Conservation (phyloP, 2,888 invertebrate genomes). For the Andrena haemorrhoa region DNA sequence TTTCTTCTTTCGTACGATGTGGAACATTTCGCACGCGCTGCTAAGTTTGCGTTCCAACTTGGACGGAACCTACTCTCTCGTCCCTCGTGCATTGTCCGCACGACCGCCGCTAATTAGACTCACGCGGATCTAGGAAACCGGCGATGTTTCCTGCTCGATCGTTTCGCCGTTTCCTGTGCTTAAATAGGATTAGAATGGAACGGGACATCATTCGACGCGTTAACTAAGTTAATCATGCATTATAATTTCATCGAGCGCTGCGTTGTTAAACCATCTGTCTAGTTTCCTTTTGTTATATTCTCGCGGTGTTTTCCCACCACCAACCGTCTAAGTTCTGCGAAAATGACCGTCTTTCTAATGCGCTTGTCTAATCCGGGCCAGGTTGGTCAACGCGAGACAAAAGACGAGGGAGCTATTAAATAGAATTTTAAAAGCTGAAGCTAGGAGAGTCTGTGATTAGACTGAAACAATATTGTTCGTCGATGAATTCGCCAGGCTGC, state of each 20-base stretch:
- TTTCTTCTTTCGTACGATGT: constrained; percentile 16
- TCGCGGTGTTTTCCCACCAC: constrained; percentile 8
- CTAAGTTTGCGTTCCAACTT: constrained; percentile 5
- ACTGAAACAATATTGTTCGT: too few relatives aligned
- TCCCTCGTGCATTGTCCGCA: constrained; percentile 15
- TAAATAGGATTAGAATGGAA: constrained; percentile 44
- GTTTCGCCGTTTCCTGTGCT: constrained; percentile 43
- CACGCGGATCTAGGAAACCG: constrained; percentile 6
- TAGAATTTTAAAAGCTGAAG: too few relatives aligned
- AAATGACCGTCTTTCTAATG: constrained; percentile 19
- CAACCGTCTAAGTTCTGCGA: constrained; percentile 22
- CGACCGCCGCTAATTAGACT: background rate
- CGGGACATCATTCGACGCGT: constrained; percentile 24
- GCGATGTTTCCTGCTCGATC: constrained; percentile 23
- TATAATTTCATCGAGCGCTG: constrained; percentile 41
- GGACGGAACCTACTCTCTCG: constrained; percentile 7
- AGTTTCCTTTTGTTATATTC: constrained; percentile 14
- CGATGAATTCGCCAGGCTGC: too few relatives aligned
- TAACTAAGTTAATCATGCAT: constrained; percentile 21
- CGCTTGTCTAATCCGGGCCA: background rate
- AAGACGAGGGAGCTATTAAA: background rate
- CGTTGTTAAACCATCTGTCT: constrained; percentile 34
- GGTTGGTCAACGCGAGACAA: background rate
- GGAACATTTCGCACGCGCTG: constrained; percentile 22
- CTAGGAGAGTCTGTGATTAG: too few relatives aligned